phyloP scores from a whole-genome alignment of 2,113 vertebrate genomes.

The Seriola quinqueradiata region DNA sequence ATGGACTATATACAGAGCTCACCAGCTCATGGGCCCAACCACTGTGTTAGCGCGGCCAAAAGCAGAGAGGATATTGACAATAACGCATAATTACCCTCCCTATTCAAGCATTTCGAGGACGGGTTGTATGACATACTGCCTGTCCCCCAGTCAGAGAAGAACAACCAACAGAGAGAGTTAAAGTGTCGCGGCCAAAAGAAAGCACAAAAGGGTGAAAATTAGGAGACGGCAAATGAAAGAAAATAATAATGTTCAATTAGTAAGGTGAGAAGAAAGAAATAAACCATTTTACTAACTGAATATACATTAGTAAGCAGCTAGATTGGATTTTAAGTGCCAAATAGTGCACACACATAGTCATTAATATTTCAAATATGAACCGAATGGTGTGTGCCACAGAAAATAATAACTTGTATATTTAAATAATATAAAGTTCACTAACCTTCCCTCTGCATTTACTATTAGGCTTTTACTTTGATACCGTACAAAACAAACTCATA shows the following conservation, averaged over 20 bases:
- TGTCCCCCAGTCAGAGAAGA: slow-evolving; percentile 15
- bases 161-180: not conserved
- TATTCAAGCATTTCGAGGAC: slow-evolving; percentile 44
- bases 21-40: slow-evolving; percentile 29
- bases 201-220: not conserved
- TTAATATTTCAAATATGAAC: too few relatives aligned
- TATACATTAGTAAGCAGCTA: too few relatives aligned
- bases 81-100: slow-evolving; percentile 61
- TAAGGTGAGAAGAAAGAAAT: too few relatives aligned
- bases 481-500: too few relatives aligned
- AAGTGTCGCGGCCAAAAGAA: not conserved
- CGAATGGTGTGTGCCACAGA: not conserved
- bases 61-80: slow-evolving; percentile 75
- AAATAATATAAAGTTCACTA: not conserved
- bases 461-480: not conserved
- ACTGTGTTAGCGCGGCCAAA: slow-evolving; percentile 46
- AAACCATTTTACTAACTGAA: too few relatives aligned
- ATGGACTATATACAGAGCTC: slow-evolving; percentile 54
- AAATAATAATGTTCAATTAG: too few relatives aligned
- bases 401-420: not conserved
- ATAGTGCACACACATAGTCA: too few relatives aligned
- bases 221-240: too few relatives aligned
- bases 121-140: slow-evolving; percentile 39
- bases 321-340: too few relatives aligned
- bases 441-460: not conserved